Conservation (phyloP, 2,888 invertebrate genomes). For the Orthosia cruda region DNA sequence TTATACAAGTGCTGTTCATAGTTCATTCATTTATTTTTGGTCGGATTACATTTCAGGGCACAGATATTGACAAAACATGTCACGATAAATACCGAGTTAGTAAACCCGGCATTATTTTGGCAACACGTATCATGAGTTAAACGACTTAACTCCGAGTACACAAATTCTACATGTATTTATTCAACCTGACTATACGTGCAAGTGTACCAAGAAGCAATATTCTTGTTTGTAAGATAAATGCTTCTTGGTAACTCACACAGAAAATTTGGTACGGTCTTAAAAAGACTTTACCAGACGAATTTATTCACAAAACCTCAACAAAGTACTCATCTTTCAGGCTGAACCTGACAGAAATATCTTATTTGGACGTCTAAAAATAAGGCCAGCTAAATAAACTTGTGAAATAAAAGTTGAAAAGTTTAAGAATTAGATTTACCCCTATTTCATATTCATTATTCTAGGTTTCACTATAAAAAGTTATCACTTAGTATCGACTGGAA, state of each 20-base stretch:
- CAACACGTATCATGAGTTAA: too few relatives aligned
- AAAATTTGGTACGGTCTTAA: neutral
- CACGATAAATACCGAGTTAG: too few relatives aligned
- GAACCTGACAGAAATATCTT: neutral
- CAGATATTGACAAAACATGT: too few relatives aligned
- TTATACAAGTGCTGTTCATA: too few relatives aligned
- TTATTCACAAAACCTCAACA: constrained; percentile 1
- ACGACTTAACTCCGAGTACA: too few relatives aligned
- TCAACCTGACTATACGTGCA: too few relatives aligned
- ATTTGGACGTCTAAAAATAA: constrained; percentile 3
- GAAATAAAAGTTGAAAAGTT: neutral
- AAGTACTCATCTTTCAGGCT: constrained; percentile 11
- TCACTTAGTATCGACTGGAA: neutral
- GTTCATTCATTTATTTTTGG: too few relatives aligned
- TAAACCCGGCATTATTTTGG: too few relatives aligned
- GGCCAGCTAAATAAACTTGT: neutral
- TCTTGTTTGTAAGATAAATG: too few relatives aligned
- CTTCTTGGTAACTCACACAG: neutral
- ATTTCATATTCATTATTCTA: constrained; percentile 18
- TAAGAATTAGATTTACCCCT: neutral
- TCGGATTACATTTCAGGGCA: too few relatives aligned
- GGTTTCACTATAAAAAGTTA: constrained; percentile 17
- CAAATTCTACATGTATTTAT: too few relatives aligned
- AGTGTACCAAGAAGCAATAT: too few relatives aligned
- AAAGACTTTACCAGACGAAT: neutral